Evolutionary conservation across 2,888 invertebrate genomes (phyloP).

Genomic region (Troides oblongomaculatus): DNA sequence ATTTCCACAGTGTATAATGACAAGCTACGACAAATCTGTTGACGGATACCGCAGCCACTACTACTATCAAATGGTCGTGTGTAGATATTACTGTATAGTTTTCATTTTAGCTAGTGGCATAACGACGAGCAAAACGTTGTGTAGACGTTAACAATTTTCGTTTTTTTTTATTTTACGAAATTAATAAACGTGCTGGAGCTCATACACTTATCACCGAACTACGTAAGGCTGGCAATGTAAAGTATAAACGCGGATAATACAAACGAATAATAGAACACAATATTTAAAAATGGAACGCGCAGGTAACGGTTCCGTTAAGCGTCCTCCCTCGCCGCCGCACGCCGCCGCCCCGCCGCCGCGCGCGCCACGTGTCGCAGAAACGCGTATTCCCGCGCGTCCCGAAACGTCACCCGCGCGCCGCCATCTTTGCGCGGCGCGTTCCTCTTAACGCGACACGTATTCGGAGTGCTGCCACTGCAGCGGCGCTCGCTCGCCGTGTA

Average conservation of each 20-base stretch:
- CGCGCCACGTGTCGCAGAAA: constrained; percentile 58
- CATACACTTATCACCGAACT: background rate
- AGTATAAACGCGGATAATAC: constrained; percentile 13
- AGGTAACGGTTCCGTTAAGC: constrained; percentile 35
- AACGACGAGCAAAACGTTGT: too few species aligned
- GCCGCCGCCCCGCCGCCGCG: background rate
- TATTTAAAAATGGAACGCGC: constrained; percentile 25
- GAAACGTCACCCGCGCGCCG: constrained; percentile 31
- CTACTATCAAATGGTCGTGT: too few species aligned
- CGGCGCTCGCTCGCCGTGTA: constrained; percentile 50
- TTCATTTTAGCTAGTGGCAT: too few species aligned
- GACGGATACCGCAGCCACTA: too few species aligned
- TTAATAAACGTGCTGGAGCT: too few species aligned
- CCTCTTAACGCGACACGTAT: constrained; percentile 47
- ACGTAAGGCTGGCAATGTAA: background rate
- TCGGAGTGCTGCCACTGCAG: constrained; percentile 53
- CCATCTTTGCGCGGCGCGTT: constrained; percentile 39
- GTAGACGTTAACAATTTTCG: too few species aligned
- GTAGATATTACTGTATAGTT: too few species aligned
- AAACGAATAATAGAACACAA: constrained; percentile 16
- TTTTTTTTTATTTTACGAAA: too few species aligned
- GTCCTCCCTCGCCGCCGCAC: too few species aligned
- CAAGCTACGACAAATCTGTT: too few species aligned
- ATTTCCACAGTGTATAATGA: too few species aligned
- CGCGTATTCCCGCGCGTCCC: constrained; percentile 46